Base-by-base conservation (phyloP, 2,888 invertebrate genomes). In the Phaedon cochleariae region DNA sequence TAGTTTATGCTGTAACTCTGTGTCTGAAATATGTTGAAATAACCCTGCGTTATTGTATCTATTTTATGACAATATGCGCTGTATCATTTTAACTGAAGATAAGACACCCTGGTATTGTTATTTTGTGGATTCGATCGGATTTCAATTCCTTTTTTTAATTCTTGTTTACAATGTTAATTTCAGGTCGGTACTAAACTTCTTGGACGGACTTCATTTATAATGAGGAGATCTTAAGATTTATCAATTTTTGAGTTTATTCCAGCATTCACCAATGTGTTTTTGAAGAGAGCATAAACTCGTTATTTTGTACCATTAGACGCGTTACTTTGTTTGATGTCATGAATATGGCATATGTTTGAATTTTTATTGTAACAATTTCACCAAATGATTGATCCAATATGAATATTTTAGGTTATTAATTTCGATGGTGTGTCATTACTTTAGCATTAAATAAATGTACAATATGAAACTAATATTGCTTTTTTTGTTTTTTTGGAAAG, bases 401-500 rank as follows among this genome's bases (percentile, higher is more conserved):
- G 51, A 62, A 51, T 65, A 61, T 48, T 49, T 59, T 62, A 65
- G 57, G 53, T 37, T 62, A 61, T 65, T 12, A 41, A n/a, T 61
- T 58, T 65, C 53, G 34, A 58, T 59, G 59, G 59, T 74, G 74
- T 74, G 74, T 72, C 70, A 68, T 63, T 70, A 69, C 68, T 69
- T 62, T 74, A 72, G 69, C 68, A 65, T 69, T 58, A 68, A 74
- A 73, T 73, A 74, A 74, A 74, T 73, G 65, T 59, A 54, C 60
- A 62, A 69, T 41, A 12, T 72, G 68, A 71, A 70, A 77, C 77
- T 77, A 76, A 75, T 77, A 77, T 73, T 86, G 85, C 87, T 88
- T 91, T 90, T 90, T 89, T 90, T 90, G 71, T 90, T 91, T 90
- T 91, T 90, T 90, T 88, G 89, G 82, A 88, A 91, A 91, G 91